Evolutionary conservation across 2,888 invertebrate genomes (phyloP).

Genomic region (Eubasilissa splendida): DNA sequence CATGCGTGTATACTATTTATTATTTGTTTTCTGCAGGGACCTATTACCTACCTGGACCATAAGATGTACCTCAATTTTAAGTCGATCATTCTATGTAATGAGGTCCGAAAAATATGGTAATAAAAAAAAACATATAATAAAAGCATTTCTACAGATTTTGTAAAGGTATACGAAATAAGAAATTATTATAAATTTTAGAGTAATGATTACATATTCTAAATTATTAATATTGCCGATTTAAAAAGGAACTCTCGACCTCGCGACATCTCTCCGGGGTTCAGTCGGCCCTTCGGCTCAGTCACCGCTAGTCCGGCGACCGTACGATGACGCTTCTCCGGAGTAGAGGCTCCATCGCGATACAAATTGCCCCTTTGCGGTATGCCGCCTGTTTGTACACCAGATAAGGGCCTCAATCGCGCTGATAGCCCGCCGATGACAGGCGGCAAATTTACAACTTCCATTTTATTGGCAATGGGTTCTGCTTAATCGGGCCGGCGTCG

Average conservation of each 20-base stretch:
- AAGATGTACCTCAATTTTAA: no score
- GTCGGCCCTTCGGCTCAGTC: neutral
- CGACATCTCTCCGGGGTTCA: neutral
- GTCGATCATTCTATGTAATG: neutral
- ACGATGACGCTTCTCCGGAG: constrained; percentile 6
- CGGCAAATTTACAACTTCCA: constrained; percentile 42
- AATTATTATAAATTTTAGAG: no score
- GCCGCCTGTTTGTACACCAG: constrained; percentile 28
- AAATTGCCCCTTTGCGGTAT: constrained; percentile 23
- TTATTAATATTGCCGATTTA: no score
- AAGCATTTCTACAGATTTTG: neutral
- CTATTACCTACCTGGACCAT: no score
- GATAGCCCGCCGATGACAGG: constrained; percentile 38
- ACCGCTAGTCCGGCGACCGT: constrained; percentile 10
- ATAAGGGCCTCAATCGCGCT: constrained; percentile 37
- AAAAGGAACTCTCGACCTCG: no score
- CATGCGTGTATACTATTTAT: no score
- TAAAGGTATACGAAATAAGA: neutral
- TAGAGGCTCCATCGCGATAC: neutral
- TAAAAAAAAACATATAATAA: neutral
- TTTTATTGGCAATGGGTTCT: constrained; percentile 36
- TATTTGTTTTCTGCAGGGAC: no score
- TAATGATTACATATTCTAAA: no score
- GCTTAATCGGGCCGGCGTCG: constrained; percentile 36
- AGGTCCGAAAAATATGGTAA: neutral